Conservation (phyloP, 2,797 vertebrate genomes). For the Cercopithecus diana region DNA sequence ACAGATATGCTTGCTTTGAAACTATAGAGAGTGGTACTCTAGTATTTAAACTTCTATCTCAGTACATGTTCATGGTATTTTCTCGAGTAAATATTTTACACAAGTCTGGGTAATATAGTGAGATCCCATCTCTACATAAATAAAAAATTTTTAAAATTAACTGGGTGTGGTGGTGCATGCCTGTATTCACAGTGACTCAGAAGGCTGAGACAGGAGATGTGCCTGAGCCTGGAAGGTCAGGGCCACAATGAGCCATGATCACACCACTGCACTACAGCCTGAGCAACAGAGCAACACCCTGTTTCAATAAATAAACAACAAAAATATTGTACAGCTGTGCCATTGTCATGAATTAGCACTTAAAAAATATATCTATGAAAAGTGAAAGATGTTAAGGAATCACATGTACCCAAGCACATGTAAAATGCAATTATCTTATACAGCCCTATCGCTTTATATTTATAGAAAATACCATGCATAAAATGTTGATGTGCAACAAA, state of each 20-base stretch:
- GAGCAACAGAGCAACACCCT: too few species aligned
- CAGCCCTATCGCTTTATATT: neutral
- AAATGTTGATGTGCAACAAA: constrained; percentile 54
- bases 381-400: neutral
- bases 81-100: neutral
- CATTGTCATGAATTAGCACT: neutral
- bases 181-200: too few species aligned
- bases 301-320: too few species aligned
- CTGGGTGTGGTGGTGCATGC: too few species aligned
- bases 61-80: neutral
- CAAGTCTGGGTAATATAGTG: too few species aligned
- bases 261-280: too few species aligned
- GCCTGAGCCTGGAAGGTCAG: too few species aligned
- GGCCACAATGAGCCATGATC: too few species aligned
- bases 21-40: neutral
- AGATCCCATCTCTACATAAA: too few species aligned
- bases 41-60: neutral
- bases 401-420: neutral
- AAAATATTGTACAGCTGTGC: neutral
- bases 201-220: too few species aligned
- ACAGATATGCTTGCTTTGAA: neutral
- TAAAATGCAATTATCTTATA: neutral
- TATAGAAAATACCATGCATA: constrained; percentile 23
- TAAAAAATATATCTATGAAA: neutral
- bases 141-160: too few species aligned